Evolutionary conservation across 2,797 vertebrate species (phyloP).

Genomic region (Borostomias antarcticus): DNA sequence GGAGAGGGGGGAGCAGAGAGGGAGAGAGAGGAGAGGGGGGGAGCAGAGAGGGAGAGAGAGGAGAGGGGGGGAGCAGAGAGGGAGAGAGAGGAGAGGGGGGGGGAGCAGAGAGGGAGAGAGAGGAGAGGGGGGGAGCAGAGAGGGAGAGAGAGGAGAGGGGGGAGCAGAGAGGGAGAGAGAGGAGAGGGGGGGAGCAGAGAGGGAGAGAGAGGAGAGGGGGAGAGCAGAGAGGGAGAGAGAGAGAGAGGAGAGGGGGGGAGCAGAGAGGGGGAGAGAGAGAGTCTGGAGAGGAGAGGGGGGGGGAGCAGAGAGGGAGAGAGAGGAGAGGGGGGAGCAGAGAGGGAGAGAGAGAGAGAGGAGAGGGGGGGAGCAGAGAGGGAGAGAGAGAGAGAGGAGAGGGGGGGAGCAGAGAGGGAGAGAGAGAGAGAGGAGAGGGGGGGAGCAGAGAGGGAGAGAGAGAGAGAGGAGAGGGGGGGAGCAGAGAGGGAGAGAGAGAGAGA

Average conservation of each 20-base stretch:
- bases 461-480: no score
- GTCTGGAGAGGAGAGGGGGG: no score
- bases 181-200: no score
- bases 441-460: no score
- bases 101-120: neutral
- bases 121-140: neutral
- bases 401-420: no score
- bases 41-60: neutral
- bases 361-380: no score
- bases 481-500: no score
- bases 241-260: neutral
- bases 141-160: neutral
- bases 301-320: no score
- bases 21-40: neutral
- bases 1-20: neutral
- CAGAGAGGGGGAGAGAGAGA: neutral
- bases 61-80: neutral
- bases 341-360: no score
- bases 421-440: no score
- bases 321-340: no score
- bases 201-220: neutral
- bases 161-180: conserved; percentile 23
- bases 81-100: neutral
- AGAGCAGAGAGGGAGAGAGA: neutral
- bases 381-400: no score